Percentiles rank a stretch among this genome's conserved stretches.
Evolutionary conservation across 2,113 vertebrate species (phyloP).

Genomic region (Benitochromis conjunctus): DNA sequence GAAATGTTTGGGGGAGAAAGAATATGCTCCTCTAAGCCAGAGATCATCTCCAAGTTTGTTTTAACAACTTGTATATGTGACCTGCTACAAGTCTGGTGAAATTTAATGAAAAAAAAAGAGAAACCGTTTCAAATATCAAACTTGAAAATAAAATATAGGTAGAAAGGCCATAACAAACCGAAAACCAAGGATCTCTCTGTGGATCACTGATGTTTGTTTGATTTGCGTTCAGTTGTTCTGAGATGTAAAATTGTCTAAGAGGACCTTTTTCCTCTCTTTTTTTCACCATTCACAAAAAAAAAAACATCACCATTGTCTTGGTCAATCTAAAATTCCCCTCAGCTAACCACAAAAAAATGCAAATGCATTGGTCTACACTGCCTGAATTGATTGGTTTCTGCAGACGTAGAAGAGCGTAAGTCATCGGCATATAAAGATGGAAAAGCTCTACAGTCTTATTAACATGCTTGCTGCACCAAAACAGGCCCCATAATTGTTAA

Average conservation of each 20-base stretch:
- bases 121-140: conserved; percentile 25
- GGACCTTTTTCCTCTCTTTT: conserved; percentile 33
- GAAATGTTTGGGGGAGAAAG: background rate
- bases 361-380: background rate
- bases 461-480: background rate
- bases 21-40: conserved; percentile 9
- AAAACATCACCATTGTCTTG: background rate
- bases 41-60: conserved; percentile 70
- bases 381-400: background rate
- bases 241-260: conserved; percentile 30
- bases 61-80: conserved; percentile 66
- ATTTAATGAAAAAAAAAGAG: background rate
- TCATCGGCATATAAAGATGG: background rate
- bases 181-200: conserved; percentile 61
- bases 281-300: background rate
- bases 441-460: background rate
- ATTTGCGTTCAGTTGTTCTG: conserved; percentile 12
- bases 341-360: background rate
- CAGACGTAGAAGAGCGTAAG: background rate
- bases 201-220: conserved; percentile 51
- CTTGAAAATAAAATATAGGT: conserved; percentile 62
- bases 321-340: background rate
- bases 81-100: conserved; percentile 20
- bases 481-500: background rate
- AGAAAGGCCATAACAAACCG: conserved; percentile 74